These are phyloP conservation scores for Teleogryllus oceanicus DNA, from an alignment of 2,888 invertebrate genomes.

Conservation along the genomic window DNA sequence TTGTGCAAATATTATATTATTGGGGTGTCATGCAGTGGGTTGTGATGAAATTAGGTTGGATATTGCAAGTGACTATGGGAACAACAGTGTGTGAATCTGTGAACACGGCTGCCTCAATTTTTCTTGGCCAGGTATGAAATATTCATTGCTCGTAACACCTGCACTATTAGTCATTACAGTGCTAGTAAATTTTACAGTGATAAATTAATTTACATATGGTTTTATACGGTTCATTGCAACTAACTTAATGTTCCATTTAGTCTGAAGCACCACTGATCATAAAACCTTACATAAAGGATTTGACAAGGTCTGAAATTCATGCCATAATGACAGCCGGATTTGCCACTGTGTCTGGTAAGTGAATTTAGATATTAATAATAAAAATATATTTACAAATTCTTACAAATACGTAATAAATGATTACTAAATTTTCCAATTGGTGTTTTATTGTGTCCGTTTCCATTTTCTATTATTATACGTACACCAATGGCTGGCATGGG, in stretches of 20 bases:
- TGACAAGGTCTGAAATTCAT: conserved; percentile 90
- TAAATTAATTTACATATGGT: too few species aligned
- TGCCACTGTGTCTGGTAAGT: conserved; percentile 82
- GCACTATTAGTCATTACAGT: too few species aligned
- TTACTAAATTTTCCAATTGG: too few species aligned
- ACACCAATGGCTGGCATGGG: too few species aligned
- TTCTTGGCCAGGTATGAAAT: conserved; percentile 61
- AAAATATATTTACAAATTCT: too few species aligned
- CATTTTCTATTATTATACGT: too few species aligned
- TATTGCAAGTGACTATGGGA: conserved; percentile 67
- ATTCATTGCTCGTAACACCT: too few species aligned
- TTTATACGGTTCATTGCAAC: too few species aligned
- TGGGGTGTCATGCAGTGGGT: conserved; percentile 84
- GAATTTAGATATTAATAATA: too few species aligned
- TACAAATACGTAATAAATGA: too few species aligned
- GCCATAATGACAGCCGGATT: conserved; percentile 93
- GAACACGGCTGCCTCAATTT: conserved; percentile 88
- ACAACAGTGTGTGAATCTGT: conserved; percentile 95
- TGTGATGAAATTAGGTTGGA: conserved; percentile 73
- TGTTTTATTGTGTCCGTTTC: too few species aligned
- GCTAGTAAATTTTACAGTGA: too few species aligned
- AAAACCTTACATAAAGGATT: conserved; percentile 75
- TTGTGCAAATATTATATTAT: conserved; percentile 85
- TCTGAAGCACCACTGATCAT: conserved; percentile 87
- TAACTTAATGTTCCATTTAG: conserved; percentile 48